Percentiles rank a stretch among this genome's conserved stretches.
Evolutionary conservation across 2,888 invertebrate species (phyloP).

Genomic region (Trachelus tabidus): DNA sequence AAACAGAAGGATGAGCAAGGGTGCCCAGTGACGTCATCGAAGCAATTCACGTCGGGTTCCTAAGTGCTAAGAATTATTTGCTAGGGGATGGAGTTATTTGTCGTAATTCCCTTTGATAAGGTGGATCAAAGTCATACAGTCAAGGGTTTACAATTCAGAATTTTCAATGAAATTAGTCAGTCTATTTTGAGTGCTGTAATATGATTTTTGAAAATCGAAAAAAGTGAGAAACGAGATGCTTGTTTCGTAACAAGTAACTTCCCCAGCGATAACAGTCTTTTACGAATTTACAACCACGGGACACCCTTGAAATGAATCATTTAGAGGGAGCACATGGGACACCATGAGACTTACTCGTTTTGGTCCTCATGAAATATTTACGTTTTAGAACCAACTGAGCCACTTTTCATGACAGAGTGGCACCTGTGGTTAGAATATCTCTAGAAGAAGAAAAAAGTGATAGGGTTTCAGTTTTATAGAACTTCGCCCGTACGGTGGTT

Average conservation of each 20-base stretch:
- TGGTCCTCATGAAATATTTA: slow-evolving; percentile 54
- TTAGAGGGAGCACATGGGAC: neutral
- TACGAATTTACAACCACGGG: neutral
- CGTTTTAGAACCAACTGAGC: slow-evolving; percentile 43
- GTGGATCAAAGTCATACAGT: neutral
- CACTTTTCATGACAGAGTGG: slow-evolving; percentile 40
- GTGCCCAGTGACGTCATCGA: neutral
- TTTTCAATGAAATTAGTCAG: neutral
- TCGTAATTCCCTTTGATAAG: neutral
- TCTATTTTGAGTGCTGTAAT: neutral
- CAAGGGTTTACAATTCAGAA: neutral
- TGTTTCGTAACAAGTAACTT: neutral
- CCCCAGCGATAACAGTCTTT: neutral
- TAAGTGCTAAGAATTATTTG: neutral
- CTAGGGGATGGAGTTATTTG: neutral
- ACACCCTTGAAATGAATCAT: neutral
- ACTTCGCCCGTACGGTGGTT: neutral
- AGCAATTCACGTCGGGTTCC: neutral
- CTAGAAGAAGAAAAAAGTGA: neutral
- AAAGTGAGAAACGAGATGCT: neutral
- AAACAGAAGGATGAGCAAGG: neutral
- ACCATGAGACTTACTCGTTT: slow-evolving; percentile 31
- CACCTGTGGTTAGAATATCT: slow-evolving; percentile 44
- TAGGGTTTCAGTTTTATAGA: neutral
- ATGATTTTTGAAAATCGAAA: neutral